Base-by-base conservation (phyloP, 2,888 invertebrate genomes). In the Morpho deidamia region DNA sequence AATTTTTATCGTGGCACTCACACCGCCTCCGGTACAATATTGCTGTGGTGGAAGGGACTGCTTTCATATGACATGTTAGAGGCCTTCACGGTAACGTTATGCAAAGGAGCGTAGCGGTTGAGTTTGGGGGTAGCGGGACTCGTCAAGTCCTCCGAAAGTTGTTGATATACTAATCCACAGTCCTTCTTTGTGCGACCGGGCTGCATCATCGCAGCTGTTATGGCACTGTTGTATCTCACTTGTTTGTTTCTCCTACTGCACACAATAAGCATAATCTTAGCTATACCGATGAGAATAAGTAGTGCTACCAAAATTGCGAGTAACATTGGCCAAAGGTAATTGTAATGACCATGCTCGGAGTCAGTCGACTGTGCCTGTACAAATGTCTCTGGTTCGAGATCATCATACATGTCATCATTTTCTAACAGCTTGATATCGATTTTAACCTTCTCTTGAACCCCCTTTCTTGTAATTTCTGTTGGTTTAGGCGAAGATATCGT, bases 81-180 rank as follows among this genome's bases (percentile, higher is more conserved):
- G 7, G 87, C 84, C 58, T 84, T 83, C 8, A 86, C 81, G 48
- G 83, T 78, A 47, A 86, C 84, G 70, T 71, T 84, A 57, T 90
- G 91, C 58, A 92, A 85, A 33, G 92, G 92, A 66, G 90, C 81
- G 77, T 92, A 93, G 76, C 92, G 92, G 81, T 90, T 93, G 58
- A 93, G 85, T 75, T 92, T 94, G 46, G 95, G 94, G 68, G 93
- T 92, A 70, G 92, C 86, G 5, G 93, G 92, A 45, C 93, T 93
- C 9, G 91, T 90, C 63, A 95, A 91, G 65, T 95, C 95, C 76
- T 95, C 95, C 9, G 95, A 94, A 51, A 95, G 83, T 63, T 94
- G 95, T 71, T 94, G 94, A 81, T 95, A 95, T 12, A 95, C 94
- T 56, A 95, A 90, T 3, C 94, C 94, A 66, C 93, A 93, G 75